These are phyloP conservation scores for Merops nubicus DNA, from an alignment of 2,113 vertebrate genomes.

Conservation along the genomic window DNA sequence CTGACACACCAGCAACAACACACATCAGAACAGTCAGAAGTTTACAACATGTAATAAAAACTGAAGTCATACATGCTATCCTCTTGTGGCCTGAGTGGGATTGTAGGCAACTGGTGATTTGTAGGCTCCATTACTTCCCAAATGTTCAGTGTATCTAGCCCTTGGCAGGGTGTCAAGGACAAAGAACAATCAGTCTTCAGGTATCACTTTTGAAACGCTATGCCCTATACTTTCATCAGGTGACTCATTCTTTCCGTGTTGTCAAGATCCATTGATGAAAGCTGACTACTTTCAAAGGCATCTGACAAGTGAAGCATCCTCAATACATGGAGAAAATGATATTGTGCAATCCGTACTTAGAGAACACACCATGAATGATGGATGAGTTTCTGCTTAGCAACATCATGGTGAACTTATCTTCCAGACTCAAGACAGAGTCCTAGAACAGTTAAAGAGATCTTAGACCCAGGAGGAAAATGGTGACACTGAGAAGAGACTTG, in stretches of 20 bases:
- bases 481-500: neutral
- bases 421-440: neutral
- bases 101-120: constrained; percentile 71
- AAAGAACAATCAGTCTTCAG: constrained; percentile 77
- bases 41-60: constrained; percentile 74
- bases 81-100: constrained; percentile 43
- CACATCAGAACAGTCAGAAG: constrained; percentile 66
- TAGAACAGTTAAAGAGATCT: neutral
- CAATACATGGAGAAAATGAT: constrained; percentile 48
- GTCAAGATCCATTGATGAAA: constrained; percentile 77
- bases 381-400: neutral
- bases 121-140: constrained; percentile 75
- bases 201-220: constrained; percentile 68
- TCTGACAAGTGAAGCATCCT: constrained; percentile 66
- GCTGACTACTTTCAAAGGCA: constrained; percentile 64
- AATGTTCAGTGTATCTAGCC: constrained; percentile 72
- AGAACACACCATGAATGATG: constrained; percentile 37
- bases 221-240: constrained; percentile 66
- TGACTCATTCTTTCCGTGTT: constrained; percentile 73
- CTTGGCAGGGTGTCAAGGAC: constrained; percentile 78
- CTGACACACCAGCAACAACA: constrained; percentile 61
- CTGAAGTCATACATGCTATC: constrained; percentile 45
- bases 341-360: constrained; percentile 27
- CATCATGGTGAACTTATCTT: neutral
- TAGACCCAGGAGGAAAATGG: neutral